These are phyloP conservation scores for Alcis repandata DNA, from an alignment of 2,888 invertebrate species.

Conservation along the genomic window DNA sequence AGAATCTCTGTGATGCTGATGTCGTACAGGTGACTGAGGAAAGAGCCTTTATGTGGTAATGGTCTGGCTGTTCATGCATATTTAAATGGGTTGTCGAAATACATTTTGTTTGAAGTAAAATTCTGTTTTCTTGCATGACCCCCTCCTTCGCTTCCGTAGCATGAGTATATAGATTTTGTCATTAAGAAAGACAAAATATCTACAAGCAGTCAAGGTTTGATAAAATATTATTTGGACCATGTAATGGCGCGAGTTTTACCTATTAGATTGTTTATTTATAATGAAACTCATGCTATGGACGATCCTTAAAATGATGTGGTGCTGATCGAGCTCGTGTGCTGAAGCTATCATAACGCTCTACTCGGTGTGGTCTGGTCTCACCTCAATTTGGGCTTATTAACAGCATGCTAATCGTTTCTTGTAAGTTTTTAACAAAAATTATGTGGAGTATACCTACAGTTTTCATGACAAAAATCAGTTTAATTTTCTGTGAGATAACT, in stretches of 20 bases:
- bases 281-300: slow-evolving; percentile 36
- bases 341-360: slow-evolving; percentile 44
- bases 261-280: not conserved
- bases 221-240: not conserved
- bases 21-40: not conserved
- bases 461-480: not conserved
- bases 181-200: not conserved
- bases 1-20: not conserved
- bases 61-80: slow-evolving; percentile 76
- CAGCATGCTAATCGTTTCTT: slow-evolving; percentile 49
- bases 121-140: slow-evolving; percentile 84
- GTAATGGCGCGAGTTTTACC: not conserved
- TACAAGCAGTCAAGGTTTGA: not conserved
- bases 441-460: too few relatives aligned
- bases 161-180: slow-evolving; percentile 53
- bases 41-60: slow-evolving; percentile 56
- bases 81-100: slow-evolving; percentile 80
- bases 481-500: not conserved
- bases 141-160: slow-evolving; percentile 68
- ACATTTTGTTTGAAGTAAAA: slow-evolving; percentile 76
- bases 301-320: slow-evolving; percentile 27
- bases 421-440: not conserved
- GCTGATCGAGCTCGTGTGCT: slow-evolving; percentile 29
- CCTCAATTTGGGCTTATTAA: slow-evolving; percentile 43
- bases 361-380: slow-evolving; percentile 49